Evolutionary conservation across 2,113 vertebrate genomes (phyloP), one percentile per base, ranked within the genome.

Genomic region (Odontesthes bonariensis): DNA sequence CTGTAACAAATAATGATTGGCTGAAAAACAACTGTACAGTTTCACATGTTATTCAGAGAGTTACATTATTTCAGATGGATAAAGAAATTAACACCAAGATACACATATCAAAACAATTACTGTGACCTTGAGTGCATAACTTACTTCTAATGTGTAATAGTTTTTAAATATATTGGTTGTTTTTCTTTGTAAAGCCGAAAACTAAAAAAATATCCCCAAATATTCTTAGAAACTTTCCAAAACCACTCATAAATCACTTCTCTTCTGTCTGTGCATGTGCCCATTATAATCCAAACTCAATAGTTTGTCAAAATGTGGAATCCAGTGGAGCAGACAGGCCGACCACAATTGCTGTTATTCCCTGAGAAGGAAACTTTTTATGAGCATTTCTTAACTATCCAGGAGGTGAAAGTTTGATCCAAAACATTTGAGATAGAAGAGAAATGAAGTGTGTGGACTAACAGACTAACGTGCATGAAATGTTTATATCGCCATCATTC

Each of bases 271-370:
- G 19, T 7, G 16, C 17, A 49, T 57, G 33, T 47, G 47, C 53
- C 73, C n/a, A 53, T 79, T 66, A 79, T 49, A 20, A 23, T 40
- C 12, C 42, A 61, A 73, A 57, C 64, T 12, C 59, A 51, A 60
- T 27, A 33, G 19, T 75, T 55, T 49, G 46, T 49, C 46, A 49
- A 74, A 70, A 58, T 51, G 49, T 59, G 23, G 20, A 65, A 31
- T 75, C 23, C 59, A 47, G 52, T 40, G 22, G 1, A 19, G 55
- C 46, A 12, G 38, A 55, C 57, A 47, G 47, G 23, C 10, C 8
- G 46, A 69, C 63, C 62, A 27, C 57, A 77, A 35, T 11, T 17
- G 12, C 56, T 58, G 27, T 16, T 58, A 6, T n/a, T 49, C 46
- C 46, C 19, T 19, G 19, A 3, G 7, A 1, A n/a, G 46, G 16